These are phyloP conservation scores for Rousettus madagascariensis DNA, from an alignment of 2,797 vertebrate genomes.

Conservation along the genomic window DNA sequence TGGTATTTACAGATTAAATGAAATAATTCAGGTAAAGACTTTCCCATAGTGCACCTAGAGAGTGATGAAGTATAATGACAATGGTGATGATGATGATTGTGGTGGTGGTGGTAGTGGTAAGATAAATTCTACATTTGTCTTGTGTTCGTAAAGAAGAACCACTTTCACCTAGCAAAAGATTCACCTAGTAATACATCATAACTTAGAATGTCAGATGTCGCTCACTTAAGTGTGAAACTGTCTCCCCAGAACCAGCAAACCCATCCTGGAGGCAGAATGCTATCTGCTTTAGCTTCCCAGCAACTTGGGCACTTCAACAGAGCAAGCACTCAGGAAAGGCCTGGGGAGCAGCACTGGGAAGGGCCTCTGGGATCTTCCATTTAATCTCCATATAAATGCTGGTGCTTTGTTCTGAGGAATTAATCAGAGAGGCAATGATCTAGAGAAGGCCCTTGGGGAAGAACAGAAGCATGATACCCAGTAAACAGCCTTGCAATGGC, in stretches of 20 bases:
- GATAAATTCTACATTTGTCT: neutral
- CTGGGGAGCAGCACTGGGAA: neutral
- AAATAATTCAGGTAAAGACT: neutral
- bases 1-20: neutral
- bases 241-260: neutral
- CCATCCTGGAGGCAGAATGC: neutral
- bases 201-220: neutral
- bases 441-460: neutral
- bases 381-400: neutral
- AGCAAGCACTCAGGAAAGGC: neutral
- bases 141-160: neutral
- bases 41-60: neutral
- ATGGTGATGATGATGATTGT: too few relatives aligned
- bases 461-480: neutral
- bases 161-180: neutral
- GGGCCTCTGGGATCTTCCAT: neutral
- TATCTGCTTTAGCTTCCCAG: neutral
- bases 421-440: slow-evolving; percentile 34
- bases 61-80: neutral
- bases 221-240: neutral
- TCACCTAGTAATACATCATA: too few relatives aligned
- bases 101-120: neutral
- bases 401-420: slow-evolving; percentile 19
- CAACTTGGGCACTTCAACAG: neutral
- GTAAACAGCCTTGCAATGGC: neutral